Conservation (phyloP, 2,888 invertebrate genomes). For the Dasysyrphus albostriatus region DNA sequence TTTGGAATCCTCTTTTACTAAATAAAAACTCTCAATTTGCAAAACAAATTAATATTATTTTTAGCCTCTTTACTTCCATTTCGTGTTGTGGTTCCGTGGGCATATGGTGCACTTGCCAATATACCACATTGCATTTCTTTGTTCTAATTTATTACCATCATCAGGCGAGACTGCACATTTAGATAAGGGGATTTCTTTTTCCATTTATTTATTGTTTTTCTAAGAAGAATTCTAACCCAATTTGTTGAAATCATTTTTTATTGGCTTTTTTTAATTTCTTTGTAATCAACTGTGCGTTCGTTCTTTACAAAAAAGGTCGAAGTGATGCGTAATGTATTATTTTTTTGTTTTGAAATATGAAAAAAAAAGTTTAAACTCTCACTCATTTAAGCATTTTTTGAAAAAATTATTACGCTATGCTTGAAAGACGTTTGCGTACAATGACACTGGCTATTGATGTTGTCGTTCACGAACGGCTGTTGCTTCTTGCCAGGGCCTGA, state of each 20-base stretch:
- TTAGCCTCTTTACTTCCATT: conserved; percentile 21
- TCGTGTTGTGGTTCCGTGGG: neutral
- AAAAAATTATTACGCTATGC: conserved; percentile 35
- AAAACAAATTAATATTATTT: conserved; percentile 32
- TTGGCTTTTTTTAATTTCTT: conserved; percentile 23
- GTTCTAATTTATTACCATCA: conserved; percentile 38
- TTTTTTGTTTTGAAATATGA: neutral
- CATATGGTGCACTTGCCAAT: conserved; percentile 16
- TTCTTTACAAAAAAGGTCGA: conserved; percentile 7
- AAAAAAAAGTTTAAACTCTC: conserved; percentile 13
- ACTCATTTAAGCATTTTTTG: conserved; percentile 30
- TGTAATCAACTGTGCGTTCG: neutral
- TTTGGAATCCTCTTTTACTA: neutral
- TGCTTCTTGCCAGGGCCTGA: neutral
- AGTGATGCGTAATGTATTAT: neutral
- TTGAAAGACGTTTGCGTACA: conserved; percentile 44
- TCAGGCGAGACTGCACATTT: neutral
- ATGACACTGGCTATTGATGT: conserved; percentile 28
- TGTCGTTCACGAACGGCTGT: neutral
- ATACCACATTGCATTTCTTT: conserved; percentile 33
- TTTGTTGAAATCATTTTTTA: conserved; percentile 31
- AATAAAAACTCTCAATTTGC: conserved; percentile 32
- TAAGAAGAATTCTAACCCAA: conserved; percentile 40
- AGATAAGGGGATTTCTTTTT: conserved; percentile 11
- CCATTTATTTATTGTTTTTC: neutral